Evolutionary conservation across 2,888 invertebrate species (phyloP).

Genomic region (Helobdella robusta): DNA sequence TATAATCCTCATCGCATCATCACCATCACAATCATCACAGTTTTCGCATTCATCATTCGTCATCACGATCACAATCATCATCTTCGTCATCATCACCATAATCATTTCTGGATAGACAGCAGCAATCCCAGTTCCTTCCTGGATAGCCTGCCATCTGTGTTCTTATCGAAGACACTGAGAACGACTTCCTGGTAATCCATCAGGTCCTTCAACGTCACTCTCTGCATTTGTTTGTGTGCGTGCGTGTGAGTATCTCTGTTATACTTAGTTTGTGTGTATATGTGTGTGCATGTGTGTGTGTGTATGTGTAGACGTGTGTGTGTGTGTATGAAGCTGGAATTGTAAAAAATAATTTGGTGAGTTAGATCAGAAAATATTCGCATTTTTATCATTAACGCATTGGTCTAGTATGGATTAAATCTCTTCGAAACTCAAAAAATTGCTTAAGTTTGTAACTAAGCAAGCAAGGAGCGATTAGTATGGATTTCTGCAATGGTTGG

Average conservation of each 20-base stretch:
- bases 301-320: constrained; percentile 5
- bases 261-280: constrained; percentile 3
- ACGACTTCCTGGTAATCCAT: background rate
- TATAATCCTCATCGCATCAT: too few species aligned
- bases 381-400: background rate
- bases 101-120: constrained; percentile 23
- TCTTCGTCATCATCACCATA: too few species aligned
- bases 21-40: too few species aligned
- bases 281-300: constrained; percentile 7
- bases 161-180: background rate
- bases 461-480: too few species aligned
- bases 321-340: background rate
- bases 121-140: constrained; percentile 28
- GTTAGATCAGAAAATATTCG: background rate
- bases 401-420: background rate
- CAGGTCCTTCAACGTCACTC: constrained; percentile 25
- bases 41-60: too few species aligned
- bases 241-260: constrained; percentile 7
- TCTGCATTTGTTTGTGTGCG: constrained; percentile 19
- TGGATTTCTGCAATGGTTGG: too few species aligned
- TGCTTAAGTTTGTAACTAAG: background rate
- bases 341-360: background rate
- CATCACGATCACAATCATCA: too few species aligned
- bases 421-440: background rate
- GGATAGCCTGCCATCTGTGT: constrained; percentile 19